Percentiles rank a stretch among this genome's conserved stretches.
These are phyloP conservation scores for Vireo altiloquus DNA, from an alignment of 2,113 vertebrate genomes.

Conservation along the genomic window DNA sequence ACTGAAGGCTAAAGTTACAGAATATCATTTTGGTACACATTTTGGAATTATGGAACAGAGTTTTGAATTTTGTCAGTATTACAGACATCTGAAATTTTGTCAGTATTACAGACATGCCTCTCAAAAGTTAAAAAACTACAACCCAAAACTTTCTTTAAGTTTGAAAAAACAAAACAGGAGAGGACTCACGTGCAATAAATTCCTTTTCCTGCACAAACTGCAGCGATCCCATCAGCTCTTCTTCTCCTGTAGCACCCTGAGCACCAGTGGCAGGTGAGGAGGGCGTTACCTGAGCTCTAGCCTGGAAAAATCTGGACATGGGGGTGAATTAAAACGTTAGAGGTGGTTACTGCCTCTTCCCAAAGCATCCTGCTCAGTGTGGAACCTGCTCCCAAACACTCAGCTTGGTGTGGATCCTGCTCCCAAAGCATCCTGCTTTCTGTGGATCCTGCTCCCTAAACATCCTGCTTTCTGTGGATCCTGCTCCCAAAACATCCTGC, in stretches of 20 bases:
- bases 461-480: rapidly evolving
- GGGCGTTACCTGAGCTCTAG: not conserved
- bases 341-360: not conserved
- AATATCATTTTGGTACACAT: not conserved
- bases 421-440: no score
- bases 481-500: not conserved
- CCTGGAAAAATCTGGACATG: not conserved
- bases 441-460: no score
- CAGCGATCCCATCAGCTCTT: not conserved
- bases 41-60: not conserved
- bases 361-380: rapidly evolving
- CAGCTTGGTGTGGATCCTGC: no score
- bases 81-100: not conserved
- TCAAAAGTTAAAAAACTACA: not conserved
- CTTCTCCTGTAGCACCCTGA: not conserved
- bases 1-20: not conserved
- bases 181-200: rapidly evolving
- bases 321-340: not conserved
- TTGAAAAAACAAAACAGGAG: not conserved
- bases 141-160: not conserved
- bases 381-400: no score
- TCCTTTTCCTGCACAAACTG: not conserved
- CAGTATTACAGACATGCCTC: no score
- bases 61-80: not conserved
- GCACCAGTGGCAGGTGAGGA: not conserved